Conservation (phyloP, 2,797 vertebrate species). For the Dromococcyx pavoninus region DNA sequence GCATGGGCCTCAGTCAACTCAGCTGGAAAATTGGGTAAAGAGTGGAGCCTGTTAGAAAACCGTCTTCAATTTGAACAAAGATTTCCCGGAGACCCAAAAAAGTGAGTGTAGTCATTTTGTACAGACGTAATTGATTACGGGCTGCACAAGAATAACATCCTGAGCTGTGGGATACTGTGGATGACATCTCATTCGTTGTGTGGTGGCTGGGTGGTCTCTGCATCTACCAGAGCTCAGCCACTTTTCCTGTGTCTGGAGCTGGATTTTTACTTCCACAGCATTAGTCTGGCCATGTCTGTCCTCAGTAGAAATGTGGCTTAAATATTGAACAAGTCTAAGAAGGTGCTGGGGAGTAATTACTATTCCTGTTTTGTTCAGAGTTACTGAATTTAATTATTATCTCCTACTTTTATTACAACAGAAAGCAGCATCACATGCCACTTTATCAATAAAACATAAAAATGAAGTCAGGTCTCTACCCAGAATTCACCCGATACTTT, state of each 20-base stretch:
- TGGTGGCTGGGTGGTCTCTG: conserved; percentile 47
- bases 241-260: conserved; percentile 21
- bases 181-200: conserved; percentile 65
- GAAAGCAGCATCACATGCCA: not conserved
- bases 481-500: not conserved
- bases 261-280: not conserved
- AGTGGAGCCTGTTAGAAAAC: conserved; percentile 64
- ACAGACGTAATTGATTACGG: conserved; percentile 64
- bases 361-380: not conserved
- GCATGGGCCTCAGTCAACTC: conserved; percentile 67
- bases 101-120: conserved; percentile 52
- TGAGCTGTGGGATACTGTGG: conserved; percentile 44
- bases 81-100: conserved; percentile 57
- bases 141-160: conserved; percentile 60
- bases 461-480: not conserved
- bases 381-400: not conserved
- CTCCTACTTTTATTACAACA: not conserved
- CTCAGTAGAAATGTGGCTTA: not conserved
- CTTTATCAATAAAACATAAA: not conserved
- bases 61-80: conserved; percentile 68
- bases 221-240: not conserved
- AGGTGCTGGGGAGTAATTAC: not conserved
- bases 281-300: not conserved
- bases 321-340: not conserved
- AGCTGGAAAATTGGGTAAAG: conserved; percentile 77